A percentile compares a stretch with the other conserved stretches of the same genome.
phyloP scores from a whole-genome alignment of 2,888 invertebrate species.

The Drosophila buzzatii region DNA sequence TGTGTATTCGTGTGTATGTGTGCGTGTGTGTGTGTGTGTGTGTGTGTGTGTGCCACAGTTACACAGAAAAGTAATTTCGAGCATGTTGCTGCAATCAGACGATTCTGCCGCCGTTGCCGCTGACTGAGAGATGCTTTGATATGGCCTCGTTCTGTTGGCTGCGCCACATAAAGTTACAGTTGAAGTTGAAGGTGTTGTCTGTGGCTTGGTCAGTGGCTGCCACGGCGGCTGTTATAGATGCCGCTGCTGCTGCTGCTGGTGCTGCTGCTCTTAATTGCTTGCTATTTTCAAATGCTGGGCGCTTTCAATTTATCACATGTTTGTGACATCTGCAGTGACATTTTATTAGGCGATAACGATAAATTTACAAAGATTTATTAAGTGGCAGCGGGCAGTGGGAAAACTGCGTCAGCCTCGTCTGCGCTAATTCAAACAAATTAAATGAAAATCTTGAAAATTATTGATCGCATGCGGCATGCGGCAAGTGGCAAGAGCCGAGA shows the following conservation, averaged over 20 bases:
- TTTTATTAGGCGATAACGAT: conserved; percentile 82
- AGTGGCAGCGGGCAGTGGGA: conserved; percentile 58
- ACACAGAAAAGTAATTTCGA: conserved; percentile 82
- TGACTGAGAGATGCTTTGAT: conserved; percentile 73
- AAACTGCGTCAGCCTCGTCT: conserved; percentile 55
- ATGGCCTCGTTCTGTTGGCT: conserved; percentile 56
- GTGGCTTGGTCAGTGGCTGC: conserved; percentile 44
- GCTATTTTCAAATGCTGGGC: conserved; percentile 79
- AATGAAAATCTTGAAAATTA: conserved; percentile 73
- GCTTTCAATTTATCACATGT: conserved; percentile 77
- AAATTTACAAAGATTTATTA: conserved; percentile 81
- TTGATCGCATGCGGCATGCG: conserved; percentile 61
- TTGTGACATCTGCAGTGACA: conserved; percentile 72
- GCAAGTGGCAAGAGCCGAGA: conserved; percentile 20
- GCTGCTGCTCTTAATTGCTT: conserved; percentile 72
- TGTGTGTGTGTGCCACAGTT: conserved; percentile 64
- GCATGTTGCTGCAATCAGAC: conserved; percentile 79
- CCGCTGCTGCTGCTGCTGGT: conserved; percentile 37
- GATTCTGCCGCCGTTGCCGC: conserved; percentile 63
- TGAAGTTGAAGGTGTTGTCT: conserved; percentile 59
- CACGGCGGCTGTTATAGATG: conserved; percentile 12
- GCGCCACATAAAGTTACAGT: conserved; percentile 32
- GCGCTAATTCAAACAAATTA: conserved; percentile 79
- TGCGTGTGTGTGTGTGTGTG: conserved; percentile 38
- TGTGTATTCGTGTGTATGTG: conserved; percentile 21